Evolutionary conservation across 2,888 invertebrate species (phyloP), one percentile per base, ranked within the genome.

Genomic region (Heteromyza rotundicornis): DNA sequence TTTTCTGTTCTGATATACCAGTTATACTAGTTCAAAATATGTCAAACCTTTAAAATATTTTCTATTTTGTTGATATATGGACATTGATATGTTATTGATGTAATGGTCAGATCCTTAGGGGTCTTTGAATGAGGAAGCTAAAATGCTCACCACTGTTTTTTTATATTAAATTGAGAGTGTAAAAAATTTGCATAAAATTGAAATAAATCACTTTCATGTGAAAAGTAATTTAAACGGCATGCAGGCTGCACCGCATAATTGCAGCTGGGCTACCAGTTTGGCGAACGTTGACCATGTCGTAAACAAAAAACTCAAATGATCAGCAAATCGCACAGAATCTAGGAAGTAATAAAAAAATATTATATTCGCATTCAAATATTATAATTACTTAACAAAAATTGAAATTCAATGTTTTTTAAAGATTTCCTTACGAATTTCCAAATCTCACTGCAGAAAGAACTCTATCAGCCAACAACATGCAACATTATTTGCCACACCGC

Each of bases 151-250:
- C 27, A 27, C 10, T n/a, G 40, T 40, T 40, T n/a, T n/a, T n/a
- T 7, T 40, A n/a, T n/a, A 10, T 40, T n/a, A 3, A 40, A 14
- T 40, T 14, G 14, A 40, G 16, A 40, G 16, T 40, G 40, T 32
- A 8, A n/a, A 3, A 40, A 40, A 40, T 40, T 40, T 40, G n/a
- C 40, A 40, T 40, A n/a, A 40, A 40, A 40, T n/a, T 40, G 40
- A 14, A 22, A 51, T 23, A 24, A 56, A 22, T 56, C 56, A 40
- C 44, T 44, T 56, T 22, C 44, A 2, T 22, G 44, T 23, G 53
- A 27, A 10, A 52, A 24, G 59, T 47, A 59, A 23, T 59, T 47
- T 36, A 53, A 59, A 51, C 53, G 47, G 19, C 59, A 52, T 24
- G 40, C 50, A 52, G 19, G 36, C 40, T 44, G 51, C 24, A 53